Percentiles rank a stretch among this genome's conserved stretches.
These are phyloP conservation scores for Herpetotheres cachinnans DNA, from an alignment of 2,113 vertebrate genomes.

Conservation along the genomic window DNA sequence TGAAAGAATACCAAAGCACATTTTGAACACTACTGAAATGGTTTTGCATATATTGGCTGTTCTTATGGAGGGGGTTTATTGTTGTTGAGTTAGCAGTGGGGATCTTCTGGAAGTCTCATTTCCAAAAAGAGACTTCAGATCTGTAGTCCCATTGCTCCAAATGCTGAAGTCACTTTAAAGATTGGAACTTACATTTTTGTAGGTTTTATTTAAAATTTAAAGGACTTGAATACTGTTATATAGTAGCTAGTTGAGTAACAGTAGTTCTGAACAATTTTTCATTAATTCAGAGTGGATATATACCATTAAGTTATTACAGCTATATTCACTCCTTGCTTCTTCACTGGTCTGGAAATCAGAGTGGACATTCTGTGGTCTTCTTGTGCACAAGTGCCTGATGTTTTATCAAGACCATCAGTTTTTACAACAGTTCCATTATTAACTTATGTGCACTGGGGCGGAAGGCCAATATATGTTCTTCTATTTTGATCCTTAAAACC, in stretches of 20 bases:
- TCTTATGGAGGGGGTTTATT: neutral
- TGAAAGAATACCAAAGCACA: neutral
- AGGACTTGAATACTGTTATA: neutral
- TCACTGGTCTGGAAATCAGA: neutral
- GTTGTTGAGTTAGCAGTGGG: neutral
- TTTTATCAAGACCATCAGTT: neutral
- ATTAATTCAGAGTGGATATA: neutral
- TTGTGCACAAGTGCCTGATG: neutral
- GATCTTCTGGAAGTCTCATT: neutral
- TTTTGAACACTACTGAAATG: neutral
- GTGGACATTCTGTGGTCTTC: neutral
- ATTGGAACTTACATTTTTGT: neutral
- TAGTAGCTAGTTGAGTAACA: neutral
- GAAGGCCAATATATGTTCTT: neutral
- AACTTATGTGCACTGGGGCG: neutral
- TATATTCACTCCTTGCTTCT: neutral
- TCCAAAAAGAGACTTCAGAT: neutral
- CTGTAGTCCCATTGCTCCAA: neutral
- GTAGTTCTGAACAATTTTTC: neutral
- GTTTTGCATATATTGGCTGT: neutral
- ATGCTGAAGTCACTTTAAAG: neutral
- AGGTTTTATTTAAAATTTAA: neutral
- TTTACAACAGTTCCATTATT: neutral
- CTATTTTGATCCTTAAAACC: slow-evolving; percentile 27
- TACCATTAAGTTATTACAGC: neutral